These are phyloP conservation scores for Melinaea menophilus DNA, from an alignment of 2,888 invertebrate genomes.

Conservation along the genomic window DNA sequence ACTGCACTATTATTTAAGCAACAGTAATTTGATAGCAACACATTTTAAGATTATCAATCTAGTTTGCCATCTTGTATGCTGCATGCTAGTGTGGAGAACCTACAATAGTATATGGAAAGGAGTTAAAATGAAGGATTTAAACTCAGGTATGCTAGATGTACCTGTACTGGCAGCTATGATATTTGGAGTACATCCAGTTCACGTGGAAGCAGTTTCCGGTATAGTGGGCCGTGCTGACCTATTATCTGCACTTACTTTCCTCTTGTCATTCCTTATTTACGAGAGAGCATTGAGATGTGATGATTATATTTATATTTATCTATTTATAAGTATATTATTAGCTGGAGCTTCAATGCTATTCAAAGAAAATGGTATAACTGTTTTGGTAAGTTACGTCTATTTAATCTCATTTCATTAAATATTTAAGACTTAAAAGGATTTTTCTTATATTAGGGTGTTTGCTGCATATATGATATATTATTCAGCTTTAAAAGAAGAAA, in stretches of 20 bases:
- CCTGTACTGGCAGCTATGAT: slow-evolving; percentile 83
- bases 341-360: slow-evolving; percentile 86
- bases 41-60: slow-evolving; percentile 89
- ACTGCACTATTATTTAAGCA: slow-evolving; percentile 81
- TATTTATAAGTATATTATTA: slow-evolving; percentile 58
- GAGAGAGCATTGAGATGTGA: slow-evolving; percentile 48
- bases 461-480: slow-evolving; percentile 83
- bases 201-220: slow-evolving; percentile 94
- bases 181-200: slow-evolving; percentile 95
- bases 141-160: slow-evolving; percentile 47
- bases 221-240: slow-evolving; percentile 96
- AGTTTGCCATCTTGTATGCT: slow-evolving; percentile 81
- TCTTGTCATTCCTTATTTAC: slow-evolving; percentile 83
- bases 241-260: slow-evolving; percentile 87
- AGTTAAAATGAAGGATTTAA: slow-evolving; percentile 21
- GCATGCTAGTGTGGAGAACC: slow-evolving; percentile 47
- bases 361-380: slow-evolving; percentile 96
- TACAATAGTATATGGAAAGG: slow-evolving; percentile 41
- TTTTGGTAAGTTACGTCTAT: slow-evolving; percentile 81
- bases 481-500: slow-evolving; percentile 32
- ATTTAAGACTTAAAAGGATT: neutral
- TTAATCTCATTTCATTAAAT: slow-evolving; percentile 21
- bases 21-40: slow-evolving; percentile 72
- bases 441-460: slow-evolving; percentile 75
- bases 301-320: slow-evolving; percentile 37